Percentiles rank a stretch among this genome's conserved stretches.
Evolutionary conservation across 1,140 invertebrate genomes (phyloP).

Genomic region (Marisa cornuarietis): DNA sequence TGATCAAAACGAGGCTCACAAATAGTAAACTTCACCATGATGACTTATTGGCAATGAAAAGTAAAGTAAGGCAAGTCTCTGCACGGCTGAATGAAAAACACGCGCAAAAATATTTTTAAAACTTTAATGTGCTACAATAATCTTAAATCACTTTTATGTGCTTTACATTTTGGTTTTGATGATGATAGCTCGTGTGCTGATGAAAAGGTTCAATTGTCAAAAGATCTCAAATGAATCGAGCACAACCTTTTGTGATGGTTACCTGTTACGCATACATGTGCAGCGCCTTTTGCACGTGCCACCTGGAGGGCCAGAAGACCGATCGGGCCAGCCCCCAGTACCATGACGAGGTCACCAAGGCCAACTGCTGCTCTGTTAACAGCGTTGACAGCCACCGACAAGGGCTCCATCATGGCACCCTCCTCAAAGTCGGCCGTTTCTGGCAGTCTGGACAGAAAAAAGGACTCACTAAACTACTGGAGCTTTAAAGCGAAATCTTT

Average conservation of each 20-base stretch:
- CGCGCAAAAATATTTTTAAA: background rate
- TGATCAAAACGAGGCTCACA: background rate
- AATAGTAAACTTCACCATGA: background rate
- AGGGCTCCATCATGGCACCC: constrained; percentile 90
- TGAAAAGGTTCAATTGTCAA: background rate
- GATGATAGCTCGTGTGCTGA: background rate
- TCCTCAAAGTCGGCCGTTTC: constrained; percentile 88
- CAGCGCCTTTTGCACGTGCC: constrained; percentile 3
- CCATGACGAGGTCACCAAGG: constrained; percentile 79
- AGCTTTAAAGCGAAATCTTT: too few species aligned
- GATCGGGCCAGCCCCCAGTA: constrained; percentile 80
- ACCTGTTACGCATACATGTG: constrained; percentile 10
- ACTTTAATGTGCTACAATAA: background rate
- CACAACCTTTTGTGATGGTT: too few species aligned
- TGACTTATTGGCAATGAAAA: background rate
- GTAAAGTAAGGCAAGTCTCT: too few species aligned
- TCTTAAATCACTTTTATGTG: background rate
- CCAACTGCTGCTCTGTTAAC: constrained; percentile 79
- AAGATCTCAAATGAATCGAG: too few species aligned
- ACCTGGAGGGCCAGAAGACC: constrained; percentile 18
- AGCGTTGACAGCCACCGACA: constrained; percentile 90
- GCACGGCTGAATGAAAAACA: background rate
- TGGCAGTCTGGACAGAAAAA: constrained; percentile 73
- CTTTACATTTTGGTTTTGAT: background rate
- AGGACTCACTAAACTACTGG: background rate